Evolutionary conservation across 2,888 invertebrate species (phyloP).

Genomic region (Bimastos eiseni): DNA sequence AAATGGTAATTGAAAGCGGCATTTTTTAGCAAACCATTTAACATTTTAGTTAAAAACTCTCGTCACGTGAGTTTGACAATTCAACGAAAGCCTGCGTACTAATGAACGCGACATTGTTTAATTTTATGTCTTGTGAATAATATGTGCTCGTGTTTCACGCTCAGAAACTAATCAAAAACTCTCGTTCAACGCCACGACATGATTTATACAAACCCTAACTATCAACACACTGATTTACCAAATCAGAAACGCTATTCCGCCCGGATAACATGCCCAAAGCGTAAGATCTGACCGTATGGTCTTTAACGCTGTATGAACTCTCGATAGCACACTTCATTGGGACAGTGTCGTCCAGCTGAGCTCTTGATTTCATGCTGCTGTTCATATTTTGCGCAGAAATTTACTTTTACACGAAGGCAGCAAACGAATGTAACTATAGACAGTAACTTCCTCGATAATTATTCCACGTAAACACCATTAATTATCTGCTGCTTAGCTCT

Average conservation of each 20-base stretch:
- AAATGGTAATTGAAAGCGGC: not conserved
- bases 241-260: not conserved
- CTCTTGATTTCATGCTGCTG: slow-evolving; percentile 8
- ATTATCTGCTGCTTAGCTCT: not conserved
- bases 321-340: slow-evolving; percentile 20
- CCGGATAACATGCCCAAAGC: not conserved
- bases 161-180: not conserved
- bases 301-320: slow-evolving; percentile 17
- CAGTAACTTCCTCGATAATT: not conserved
- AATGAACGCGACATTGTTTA: not conserved
- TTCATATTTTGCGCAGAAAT: not conserved
- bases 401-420: not conserved
- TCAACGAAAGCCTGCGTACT: not conserved
- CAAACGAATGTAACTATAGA: not conserved
- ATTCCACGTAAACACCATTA: not conserved
- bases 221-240: not conserved
- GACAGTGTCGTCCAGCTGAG: slow-evolving; percentile 24
- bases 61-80: not conserved
- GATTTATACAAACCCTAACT: not conserved
- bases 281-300: slow-evolving; percentile 13
- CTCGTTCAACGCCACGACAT: no score
- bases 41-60: not conserved
- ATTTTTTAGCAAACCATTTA: not conserved
- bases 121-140: not conserved
- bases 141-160: not conserved